Percentiles rank a stretch among this genome's conserved stretches.
phyloP scores from a whole-genome alignment of 2,113 vertebrate species.

The Sterrhoptilus dennistouni region DNA sequence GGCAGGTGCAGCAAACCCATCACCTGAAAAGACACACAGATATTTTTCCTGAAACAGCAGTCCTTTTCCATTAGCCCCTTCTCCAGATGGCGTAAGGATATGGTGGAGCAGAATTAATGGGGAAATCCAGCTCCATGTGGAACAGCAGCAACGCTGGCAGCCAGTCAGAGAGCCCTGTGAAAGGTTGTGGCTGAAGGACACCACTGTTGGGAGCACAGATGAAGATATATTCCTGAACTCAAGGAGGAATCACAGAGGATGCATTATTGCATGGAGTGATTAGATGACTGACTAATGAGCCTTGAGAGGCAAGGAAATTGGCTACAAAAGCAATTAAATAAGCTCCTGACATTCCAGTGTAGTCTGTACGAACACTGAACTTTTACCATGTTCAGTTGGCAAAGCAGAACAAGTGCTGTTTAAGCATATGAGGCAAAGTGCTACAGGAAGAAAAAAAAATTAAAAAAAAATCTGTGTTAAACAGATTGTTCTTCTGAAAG shows the following conservation, averaged over 20 bases:
- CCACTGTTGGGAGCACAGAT: conserved; percentile 7
- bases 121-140: conserved; percentile 8
- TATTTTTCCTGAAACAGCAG: neutral
- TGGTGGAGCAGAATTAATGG: conserved; percentile 46
- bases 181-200: conserved; percentile 61
- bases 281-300: conserved; percentile 73
- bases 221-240: conserved; percentile 44
- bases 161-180: neutral
- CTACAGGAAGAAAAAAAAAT: neutral
- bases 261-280: conserved; percentile 59
- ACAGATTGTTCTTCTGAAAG: neutral
- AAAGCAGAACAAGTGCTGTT: neutral
- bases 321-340: conserved; percentile 69
- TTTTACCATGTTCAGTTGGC: neutral
- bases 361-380: conserved; percentile 19
- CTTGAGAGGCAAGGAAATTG: conserved; percentile 71
- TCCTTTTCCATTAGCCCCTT: neutral
- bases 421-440: neutral
- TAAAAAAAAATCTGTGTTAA: neutral
- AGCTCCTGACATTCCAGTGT: conserved; percentile 55
- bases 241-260: conserved; percentile 48
- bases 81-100: conserved; percentile 73
- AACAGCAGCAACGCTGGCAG: neutral
- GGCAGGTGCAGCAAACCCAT: neutral
- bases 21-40: neutral